Conservation (phyloP, 92 coral and sea anemone species). For the Epizoanthus ramosus region DNA sequence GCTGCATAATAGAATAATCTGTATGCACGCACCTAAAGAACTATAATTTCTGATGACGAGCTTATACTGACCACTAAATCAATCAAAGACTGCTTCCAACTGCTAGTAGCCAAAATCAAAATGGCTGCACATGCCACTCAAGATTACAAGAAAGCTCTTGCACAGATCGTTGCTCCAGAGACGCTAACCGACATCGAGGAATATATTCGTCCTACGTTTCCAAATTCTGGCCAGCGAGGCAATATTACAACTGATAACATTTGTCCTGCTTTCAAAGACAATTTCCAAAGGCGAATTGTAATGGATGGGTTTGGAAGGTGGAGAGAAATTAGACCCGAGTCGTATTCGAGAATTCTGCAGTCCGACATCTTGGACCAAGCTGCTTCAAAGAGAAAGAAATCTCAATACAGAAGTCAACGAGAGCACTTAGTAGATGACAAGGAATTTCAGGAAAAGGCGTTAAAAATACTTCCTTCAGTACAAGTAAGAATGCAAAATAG, state of each 20-base stretch:
- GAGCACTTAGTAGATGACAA: not conserved
- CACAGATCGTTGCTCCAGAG: slow-evolving; percentile 71
- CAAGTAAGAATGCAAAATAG: slow-evolving; percentile 10
- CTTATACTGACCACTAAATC: not conserved
- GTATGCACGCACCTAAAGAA: not conserved
- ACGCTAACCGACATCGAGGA: slow-evolving; percentile 82
- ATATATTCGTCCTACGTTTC: slow-evolving; percentile 77
- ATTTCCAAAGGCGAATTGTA: slow-evolving; percentile 70
- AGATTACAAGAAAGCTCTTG: slow-evolving; percentile 61
- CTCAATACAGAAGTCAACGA: not conserved
- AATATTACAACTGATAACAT: not conserved
- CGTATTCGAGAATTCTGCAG: slow-evolving; percentile 28
- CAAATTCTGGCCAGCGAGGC: slow-evolving; percentile 3
- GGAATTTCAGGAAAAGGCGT: slow-evolving; percentile 24
- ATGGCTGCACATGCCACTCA: slow-evolving; percentile 21
- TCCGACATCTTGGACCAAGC: not conserved
- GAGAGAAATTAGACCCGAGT: slow-evolving; percentile 77
- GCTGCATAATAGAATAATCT: not conserved
- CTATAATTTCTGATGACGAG: not conserved
- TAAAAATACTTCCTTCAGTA: slow-evolving; percentile 21
- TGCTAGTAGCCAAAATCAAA: no score
- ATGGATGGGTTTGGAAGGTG: slow-evolving; percentile 95
- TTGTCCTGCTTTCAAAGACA: slow-evolving; percentile 14
- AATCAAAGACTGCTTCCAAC: not conserved
- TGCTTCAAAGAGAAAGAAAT: not conserved